phyloP scores from a whole-genome alignment of 2,113 vertebrate genomes.

The Echinops telfairi region DNA sequence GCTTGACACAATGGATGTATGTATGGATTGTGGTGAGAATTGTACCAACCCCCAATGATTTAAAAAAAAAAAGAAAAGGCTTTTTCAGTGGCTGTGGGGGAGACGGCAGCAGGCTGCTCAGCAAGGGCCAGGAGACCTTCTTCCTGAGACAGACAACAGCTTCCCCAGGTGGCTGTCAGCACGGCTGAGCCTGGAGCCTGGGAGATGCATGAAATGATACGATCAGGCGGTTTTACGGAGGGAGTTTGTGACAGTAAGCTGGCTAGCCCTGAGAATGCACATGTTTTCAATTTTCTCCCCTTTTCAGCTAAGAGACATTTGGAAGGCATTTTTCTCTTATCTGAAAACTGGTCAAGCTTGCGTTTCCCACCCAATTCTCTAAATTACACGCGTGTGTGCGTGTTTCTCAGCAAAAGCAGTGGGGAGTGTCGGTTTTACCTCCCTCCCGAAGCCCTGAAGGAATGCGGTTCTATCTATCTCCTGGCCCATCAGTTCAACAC shows the following conservation, averaged over 20 bases:
- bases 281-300: constrained; percentile 65
- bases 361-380: constrained; percentile 49
- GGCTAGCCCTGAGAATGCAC: constrained; percentile 44
- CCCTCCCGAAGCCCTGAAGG: too few relatives aligned
- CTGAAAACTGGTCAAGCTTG: constrained; percentile 43
- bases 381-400: not conserved
- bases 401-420: not conserved
- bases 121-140: not conserved
- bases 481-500: constrained; percentile 40
- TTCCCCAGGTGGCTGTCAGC: not conserved
- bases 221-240: not conserved
- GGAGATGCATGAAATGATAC: not conserved
- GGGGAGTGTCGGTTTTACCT: not conserved
- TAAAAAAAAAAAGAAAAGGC: not conserved
- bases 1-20: too few relatives aligned
- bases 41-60: too few relatives aligned
- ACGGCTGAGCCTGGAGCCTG: not conserved
- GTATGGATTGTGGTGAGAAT: too few relatives aligned
- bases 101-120: not conserved
- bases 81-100: not conserved
- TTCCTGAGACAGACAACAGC: not conserved
- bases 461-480: not conserved
- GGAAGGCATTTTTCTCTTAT: constrained; percentile 56
- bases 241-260: constrained; percentile 3
- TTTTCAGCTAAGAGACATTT: constrained; percentile 54